Conservation (phyloP, 2,888 invertebrate species). For the Tethea ocularis region DNA sequence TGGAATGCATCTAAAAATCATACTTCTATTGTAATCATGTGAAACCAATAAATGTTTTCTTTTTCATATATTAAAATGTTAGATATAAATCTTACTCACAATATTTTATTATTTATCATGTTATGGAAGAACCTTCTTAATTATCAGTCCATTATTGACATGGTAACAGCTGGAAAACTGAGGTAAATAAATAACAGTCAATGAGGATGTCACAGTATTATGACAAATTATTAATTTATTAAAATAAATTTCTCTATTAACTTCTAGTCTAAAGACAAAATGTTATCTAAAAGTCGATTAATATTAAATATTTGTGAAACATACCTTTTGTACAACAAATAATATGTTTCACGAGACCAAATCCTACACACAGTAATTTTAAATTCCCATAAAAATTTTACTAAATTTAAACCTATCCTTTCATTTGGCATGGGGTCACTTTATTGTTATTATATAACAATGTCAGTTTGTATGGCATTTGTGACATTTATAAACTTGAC, state of each 20-base stretch:
- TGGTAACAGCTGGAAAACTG: background rate
- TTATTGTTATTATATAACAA: constrained; percentile 38
- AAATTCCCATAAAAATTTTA: constrained; percentile 25
- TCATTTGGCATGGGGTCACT: constrained; percentile 44
- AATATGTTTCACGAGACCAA: constrained; percentile 8
- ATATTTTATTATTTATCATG: background rate
- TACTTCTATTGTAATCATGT: constrained; percentile 5
- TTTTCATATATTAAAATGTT: background rate
- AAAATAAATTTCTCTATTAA: background rate
- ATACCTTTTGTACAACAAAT: background rate
- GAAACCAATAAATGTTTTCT: background rate
- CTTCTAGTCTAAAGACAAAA: background rate
- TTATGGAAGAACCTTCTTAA: background rate
- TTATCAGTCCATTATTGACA: background rate
- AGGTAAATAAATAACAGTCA: background rate
- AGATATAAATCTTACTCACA: background rate
- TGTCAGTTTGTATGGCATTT: constrained; percentile 35
- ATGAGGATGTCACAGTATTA: background rate
- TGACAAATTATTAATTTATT: background rate
- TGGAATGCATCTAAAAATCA: background rate
- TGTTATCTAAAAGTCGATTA: background rate
- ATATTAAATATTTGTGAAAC: background rate
- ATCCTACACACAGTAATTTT: constrained; percentile 17
- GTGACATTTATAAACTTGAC: constrained; percentile 47
- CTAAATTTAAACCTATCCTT: constrained; percentile 18